Base-by-base conservation (phyloP, 2,113 vertebrate genomes). In the Telmatochromis brichardi region DNA sequence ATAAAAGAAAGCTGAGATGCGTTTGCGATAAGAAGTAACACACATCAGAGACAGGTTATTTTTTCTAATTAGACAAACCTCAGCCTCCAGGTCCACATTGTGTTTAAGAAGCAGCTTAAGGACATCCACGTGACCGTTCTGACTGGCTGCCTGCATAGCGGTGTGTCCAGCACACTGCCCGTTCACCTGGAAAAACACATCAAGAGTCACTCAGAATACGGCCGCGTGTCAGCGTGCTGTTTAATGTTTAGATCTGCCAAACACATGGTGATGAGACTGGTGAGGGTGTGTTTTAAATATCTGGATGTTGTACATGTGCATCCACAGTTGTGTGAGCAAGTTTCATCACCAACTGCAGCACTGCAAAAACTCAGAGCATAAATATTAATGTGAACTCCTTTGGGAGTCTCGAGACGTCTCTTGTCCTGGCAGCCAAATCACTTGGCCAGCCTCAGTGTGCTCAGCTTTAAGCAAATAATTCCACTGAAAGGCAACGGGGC, bases 131-230 rank as follows among this genome's bases (percentile, higher is more conserved):
- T 99, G 99, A 90, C 99, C 99, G 7, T 99, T 99, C 92, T 99
- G 99, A 96, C 99, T 99, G 83, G 99, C 99, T 23, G 99, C 99
- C 95, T 99, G 99, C 98, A 99, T 99, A 21, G 99, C 99, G 84
- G 98, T 99, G 95, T 99, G 99, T 90, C 99, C 99, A 92, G 99
- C 99, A 96, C 98, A 99, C 19, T 99, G 98, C 4, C 98, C 98
- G 4, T 99, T 99, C 91, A 99, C 99, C 99, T 99, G 94, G 94
- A 78, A 7, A 96, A 91, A 91, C 47, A 89, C 81, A 91, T 63
- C 45, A 19, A 92, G 53, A 81, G 3, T 9, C 54, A 37, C 19
- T 47, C 40, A 84, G 40, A 86, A 86, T 11, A 78, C 4, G 6
- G 7, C 7, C 3, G 3, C 10, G 9, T 17, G 12, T 80, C 54